Percentiles rank a stretch among this genome's conserved stretches.
phyloP scores from a whole-genome alignment of 2,113 vertebrate species.

The Catharus bicknelli region DNA sequence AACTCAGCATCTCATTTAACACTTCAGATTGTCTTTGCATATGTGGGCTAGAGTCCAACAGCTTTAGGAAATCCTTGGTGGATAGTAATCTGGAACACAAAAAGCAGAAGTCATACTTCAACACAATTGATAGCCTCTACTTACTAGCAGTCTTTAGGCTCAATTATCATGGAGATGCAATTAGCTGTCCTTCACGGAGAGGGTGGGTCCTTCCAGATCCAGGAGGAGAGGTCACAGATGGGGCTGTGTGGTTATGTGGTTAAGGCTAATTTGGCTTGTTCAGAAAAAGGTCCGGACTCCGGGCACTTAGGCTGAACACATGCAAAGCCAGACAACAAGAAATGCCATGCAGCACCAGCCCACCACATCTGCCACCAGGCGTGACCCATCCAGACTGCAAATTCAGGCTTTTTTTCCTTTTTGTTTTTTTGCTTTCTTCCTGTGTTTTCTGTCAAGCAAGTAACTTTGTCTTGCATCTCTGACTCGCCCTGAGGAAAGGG shows the following conservation, averaged over 20 bases:
- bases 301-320: neutral
- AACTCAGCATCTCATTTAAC: conserved; percentile 36
- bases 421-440: neutral
- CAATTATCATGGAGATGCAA: conserved; percentile 51
- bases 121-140: conserved; percentile 42
- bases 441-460: conserved; percentile 28
- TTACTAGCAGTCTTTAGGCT: neutral
- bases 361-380: neutral
- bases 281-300: neutral
- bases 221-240: conserved; percentile 35
- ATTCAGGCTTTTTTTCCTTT: neutral
- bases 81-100: conserved; percentile 64
- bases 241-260: neutral
- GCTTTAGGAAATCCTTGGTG: conserved; percentile 66
- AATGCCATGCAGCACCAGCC: neutral
- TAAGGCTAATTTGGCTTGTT: neutral
- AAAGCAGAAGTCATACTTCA: conserved; percentile 67
- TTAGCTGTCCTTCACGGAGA: conserved; percentile 51
- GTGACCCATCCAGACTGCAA: neutral
- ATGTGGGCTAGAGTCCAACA: conserved; percentile 50
- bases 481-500: conserved; percentile 15
- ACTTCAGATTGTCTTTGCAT: conserved; percentile 51
- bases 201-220: conserved; percentile 47
- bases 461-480: conserved; percentile 15
- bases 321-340: neutral